Evolutionary conservation across 2,113 vertebrate species (phyloP).

Genomic region (Pterophyllum scalare): DNA sequence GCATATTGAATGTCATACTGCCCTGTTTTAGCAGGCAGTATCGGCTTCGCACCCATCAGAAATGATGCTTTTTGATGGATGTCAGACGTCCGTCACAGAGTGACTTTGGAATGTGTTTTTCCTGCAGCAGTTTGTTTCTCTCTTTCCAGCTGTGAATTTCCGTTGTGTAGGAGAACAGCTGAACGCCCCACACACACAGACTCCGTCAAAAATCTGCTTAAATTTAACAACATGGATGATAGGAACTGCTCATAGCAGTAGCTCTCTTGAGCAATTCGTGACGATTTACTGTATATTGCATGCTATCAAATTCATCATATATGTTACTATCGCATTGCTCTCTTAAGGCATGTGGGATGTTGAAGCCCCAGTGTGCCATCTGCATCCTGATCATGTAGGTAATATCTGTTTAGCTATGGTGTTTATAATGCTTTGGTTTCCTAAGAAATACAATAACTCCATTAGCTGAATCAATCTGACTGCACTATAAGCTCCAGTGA

Average conservation of each 20-base stretch:
- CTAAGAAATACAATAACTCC: neutral
- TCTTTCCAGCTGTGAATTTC: neutral
- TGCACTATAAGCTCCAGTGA: neutral
- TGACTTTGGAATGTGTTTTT: neutral
- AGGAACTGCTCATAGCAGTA: neutral
- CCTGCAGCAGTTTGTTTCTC: neutral
- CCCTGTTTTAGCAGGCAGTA: neutral
- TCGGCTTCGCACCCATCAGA: neutral
- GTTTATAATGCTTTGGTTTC: neutral
- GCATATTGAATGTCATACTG: neutral
- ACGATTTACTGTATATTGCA: neutral
- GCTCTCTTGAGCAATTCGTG: neutral
- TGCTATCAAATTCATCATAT: neutral
- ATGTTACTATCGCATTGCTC: neutral
- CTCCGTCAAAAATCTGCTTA: constrained; percentile 6
- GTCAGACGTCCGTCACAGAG: neutral
- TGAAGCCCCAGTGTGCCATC: neutral
- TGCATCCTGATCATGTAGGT: neutral
- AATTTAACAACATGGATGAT: neutral
- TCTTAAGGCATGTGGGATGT: neutral
- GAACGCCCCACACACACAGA: neutral
- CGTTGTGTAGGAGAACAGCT: neutral
- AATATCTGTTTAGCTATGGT: neutral
- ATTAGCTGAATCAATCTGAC: neutral
- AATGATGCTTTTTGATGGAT: neutral